Percentiles rank a stretch among this genome's conserved stretches.
Conservation (phyloP, 2,797 vertebrate genomes). For the Pseudocheirus occidentalis region DNA sequence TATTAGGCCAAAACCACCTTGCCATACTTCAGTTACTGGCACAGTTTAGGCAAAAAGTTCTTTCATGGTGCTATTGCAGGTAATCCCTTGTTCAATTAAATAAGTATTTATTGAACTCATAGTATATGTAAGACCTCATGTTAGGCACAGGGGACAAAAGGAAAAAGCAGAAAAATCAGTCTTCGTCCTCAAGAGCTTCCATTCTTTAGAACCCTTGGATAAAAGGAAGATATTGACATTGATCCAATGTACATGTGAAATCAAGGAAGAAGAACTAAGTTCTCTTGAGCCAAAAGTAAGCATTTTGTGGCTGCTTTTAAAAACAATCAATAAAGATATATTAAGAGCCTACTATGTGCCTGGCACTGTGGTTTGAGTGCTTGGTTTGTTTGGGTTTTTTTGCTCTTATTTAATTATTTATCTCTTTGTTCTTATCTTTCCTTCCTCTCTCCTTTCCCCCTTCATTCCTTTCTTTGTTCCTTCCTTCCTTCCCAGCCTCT, state of each 20-base stretch:
- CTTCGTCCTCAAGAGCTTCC: constrained; percentile 68
- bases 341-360: not conserved
- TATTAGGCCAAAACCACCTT: constrained; percentile 70
- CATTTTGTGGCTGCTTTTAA: constrained; percentile 30
- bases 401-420: constrained; percentile 49
- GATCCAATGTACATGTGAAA: constrained; percentile 51
- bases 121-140: not conserved
- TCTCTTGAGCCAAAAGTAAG: not conserved
- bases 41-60: constrained; percentile 62
- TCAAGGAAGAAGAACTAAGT: not conserved
- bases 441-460: constrained; percentile 22
- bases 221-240: constrained; percentile 54
- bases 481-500: constrained; percentile 3
- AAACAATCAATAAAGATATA: constrained; percentile 34
- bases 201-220: constrained; percentile 73
- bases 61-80: constrained; percentile 63
- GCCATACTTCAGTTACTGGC: constrained; percentile 52
- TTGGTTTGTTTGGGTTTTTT: too few relatives aligned
- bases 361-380: not conserved
- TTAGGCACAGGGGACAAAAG: not conserved
- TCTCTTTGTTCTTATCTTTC: constrained; percentile 51
- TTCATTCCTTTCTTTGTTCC: too few relatives aligned
- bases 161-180: not conserved
- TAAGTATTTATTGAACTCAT: not conserved
- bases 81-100: constrained; percentile 69